Conservation (phyloP, 2,888 invertebrate species). For the Arrhopalites spinosus region DNA sequence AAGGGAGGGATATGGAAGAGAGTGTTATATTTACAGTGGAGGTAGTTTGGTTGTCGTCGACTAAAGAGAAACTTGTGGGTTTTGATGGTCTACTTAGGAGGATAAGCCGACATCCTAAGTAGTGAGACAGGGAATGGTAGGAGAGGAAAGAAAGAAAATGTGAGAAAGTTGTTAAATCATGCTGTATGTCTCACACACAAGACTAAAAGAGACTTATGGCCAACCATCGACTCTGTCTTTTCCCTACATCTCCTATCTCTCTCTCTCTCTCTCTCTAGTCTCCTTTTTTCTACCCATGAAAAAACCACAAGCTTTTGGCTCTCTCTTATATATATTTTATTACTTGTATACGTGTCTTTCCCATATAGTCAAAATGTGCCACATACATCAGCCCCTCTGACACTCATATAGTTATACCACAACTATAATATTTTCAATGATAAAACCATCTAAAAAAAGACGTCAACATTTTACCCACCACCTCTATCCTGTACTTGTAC, state of each 20-base stretch:
- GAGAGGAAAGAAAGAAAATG: not conserved
- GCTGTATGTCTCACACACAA: constrained; percentile 1
- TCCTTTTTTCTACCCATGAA: not conserved
- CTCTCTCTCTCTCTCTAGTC: not conserved
- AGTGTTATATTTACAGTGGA: not conserved
- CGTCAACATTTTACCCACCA: no score
- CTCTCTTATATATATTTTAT: not conserved
- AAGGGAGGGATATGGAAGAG: not conserved
- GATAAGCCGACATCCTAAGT: constrained; percentile 13
- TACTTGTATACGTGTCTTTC: no score
- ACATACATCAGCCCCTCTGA: no score
- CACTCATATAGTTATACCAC: no score
- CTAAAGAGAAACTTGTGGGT: constrained; percentile 18
- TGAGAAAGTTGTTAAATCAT: constrained; percentile 35
- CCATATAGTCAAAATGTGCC: no score
- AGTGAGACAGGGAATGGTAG: not conserved
- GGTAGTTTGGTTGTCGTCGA: constrained; percentile 1
- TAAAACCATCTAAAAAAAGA: no score
- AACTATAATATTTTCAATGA: no score
- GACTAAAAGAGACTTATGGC: constrained; percentile 19
- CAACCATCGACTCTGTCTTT: not conserved
- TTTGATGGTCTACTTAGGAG: constrained; percentile 18
- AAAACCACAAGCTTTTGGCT: not conserved
- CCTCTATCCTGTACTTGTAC: no score
- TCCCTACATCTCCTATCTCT: no score